phyloP scores from a whole-genome alignment of 1,140 invertebrate genomes.

The Megalopta genalis region DNA sequence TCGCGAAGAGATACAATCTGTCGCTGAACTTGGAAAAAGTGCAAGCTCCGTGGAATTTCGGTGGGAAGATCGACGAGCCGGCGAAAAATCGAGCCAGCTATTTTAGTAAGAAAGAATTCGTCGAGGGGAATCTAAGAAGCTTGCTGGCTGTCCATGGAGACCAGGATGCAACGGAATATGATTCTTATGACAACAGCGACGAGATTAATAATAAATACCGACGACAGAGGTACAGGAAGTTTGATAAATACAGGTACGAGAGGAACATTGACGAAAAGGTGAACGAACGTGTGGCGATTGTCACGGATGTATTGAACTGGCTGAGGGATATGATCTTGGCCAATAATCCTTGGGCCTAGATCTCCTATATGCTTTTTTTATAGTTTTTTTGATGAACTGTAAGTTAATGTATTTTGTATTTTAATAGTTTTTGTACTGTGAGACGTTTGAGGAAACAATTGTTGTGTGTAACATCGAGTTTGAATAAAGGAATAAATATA shows the following conservation, averaged over 20 bases:
- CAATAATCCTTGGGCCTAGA: neutral
- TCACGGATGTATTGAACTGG: slow-evolving; percentile 61
- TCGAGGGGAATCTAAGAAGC: neutral
- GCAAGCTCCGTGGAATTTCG: slow-evolving; percentile 27
- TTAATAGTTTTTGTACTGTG: slow-evolving; percentile 28
- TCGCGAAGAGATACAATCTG: slow-evolving; percentile 62
- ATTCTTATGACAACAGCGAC: neutral
- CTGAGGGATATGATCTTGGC: slow-evolving; percentile 58
- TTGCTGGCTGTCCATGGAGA: neutral
- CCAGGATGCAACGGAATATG: neutral
- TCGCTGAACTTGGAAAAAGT: slow-evolving; percentile 42
- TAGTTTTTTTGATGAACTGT: neutral
- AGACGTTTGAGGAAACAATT: neutral
- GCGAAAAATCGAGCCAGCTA: neutral
- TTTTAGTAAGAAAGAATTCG: neutral
- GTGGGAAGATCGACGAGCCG: neutral
- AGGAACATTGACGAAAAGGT: slow-evolving; percentile 36
- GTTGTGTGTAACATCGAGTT: neutral
- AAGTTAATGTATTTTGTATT: neutral
- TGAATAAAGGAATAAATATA: slow-evolving; percentile 7
- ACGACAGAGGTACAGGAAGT: neutral
- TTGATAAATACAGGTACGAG: slow-evolving; percentile 58
- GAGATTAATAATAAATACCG: neutral
- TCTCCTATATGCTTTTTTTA: neutral
- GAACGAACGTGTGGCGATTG: slow-evolving; percentile 44